These are phyloP conservation scores for Cranoglanis bouderius DNA, from an alignment of 2,113 vertebrate species.

Conservation along the genomic window DNA sequence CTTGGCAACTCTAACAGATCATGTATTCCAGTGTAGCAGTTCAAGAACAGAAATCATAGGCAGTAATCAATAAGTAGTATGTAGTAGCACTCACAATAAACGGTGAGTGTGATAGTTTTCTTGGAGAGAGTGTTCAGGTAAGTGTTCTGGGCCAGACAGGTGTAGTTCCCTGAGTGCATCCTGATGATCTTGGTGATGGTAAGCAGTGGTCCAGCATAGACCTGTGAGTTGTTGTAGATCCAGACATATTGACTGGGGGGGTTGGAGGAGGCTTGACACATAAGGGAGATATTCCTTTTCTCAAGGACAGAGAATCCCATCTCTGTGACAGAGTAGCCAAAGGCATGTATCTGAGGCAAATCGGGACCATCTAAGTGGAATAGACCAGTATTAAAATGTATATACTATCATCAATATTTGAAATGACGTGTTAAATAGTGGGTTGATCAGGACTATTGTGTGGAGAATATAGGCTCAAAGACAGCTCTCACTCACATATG, in stretches of 20 bases:
- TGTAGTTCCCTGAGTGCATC: conserved; percentile 83
- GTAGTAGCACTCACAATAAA: conserved; percentile 83
- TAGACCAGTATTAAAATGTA: background rate
- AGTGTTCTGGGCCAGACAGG: conserved; percentile 84
- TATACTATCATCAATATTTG: no score
- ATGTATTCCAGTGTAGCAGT: background rate
- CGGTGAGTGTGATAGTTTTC: conserved; percentile 78
- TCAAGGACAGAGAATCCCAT: conserved; percentile 81
- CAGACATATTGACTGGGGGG: conserved; percentile 84
- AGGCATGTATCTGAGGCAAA: conserved; percentile 77
- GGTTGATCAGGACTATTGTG: background rate
- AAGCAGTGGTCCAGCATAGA: conserved; percentile 74
- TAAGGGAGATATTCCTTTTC: conserved; percentile 79
- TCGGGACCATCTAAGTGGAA: conserved; percentile 81
- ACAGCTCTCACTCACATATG: conserved; percentile 79
- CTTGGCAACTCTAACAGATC: background rate
- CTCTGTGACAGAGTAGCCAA: conserved; percentile 75
- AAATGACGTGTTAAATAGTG: background rate
- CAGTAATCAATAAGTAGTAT: background rate
- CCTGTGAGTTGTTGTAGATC: conserved; percentile 84
- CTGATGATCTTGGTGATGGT: conserved; percentile 75
- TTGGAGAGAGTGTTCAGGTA: conserved; percentile 80
- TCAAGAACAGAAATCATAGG: background rate
- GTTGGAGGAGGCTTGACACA: conserved; percentile 83
- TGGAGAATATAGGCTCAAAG: background rate